phyloP scores from a whole-genome alignment of 2,113 vertebrate genomes.

The Sylvia atricapilla region DNA sequence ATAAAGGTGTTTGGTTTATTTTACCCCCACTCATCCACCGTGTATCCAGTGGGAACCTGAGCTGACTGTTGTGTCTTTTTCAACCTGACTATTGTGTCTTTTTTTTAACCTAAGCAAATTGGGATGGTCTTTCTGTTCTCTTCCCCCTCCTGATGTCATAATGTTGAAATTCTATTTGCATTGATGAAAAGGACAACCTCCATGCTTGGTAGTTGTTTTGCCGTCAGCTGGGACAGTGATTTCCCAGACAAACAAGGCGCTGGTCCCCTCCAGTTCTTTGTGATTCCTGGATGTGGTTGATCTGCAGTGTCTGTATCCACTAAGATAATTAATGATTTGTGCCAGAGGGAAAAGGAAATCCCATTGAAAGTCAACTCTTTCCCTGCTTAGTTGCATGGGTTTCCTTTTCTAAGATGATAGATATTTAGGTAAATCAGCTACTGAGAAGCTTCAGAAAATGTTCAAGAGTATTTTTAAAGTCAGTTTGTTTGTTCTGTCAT shows the following conservation, averaged over 20 bases:
- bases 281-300: background rate
- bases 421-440: background rate
- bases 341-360: background rate
- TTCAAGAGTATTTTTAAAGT: background rate
- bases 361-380: background rate
- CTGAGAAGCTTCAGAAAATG: background rate
- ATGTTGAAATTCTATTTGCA: background rate
- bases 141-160: background rate
- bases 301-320: background rate
- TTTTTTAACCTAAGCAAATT: background rate
- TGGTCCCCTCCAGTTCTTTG: background rate
- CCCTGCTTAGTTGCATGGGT: background rate
- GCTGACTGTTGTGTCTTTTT: background rate
- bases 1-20: background rate
- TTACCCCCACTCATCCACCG: rapidly evolving
- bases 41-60: background rate
- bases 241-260: background rate
- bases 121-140: background rate
- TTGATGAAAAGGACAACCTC: background rate
- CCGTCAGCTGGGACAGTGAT: background rate
- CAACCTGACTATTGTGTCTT: background rate
- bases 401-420: background rate
- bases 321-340: background rate
- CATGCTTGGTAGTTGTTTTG: background rate
- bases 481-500: background rate